A percentile compares a stretch with the other conserved stretches of the same genome.
Evolutionary conservation across 2,888 invertebrate genomes (phyloP).

Genomic region (Dichetophora obliterata): DNA sequence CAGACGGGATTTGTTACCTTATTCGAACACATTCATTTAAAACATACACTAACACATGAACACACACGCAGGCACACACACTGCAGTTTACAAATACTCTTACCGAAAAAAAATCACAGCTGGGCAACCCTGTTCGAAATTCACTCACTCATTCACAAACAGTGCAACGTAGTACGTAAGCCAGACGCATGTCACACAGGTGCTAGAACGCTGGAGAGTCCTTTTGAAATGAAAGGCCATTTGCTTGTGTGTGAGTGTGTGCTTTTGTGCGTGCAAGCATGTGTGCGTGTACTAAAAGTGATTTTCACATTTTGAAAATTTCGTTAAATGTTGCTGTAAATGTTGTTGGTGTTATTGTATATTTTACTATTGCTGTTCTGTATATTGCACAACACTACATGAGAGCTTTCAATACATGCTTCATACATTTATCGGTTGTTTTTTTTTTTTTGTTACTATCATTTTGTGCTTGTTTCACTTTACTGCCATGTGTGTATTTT

Average conservation of each 20-base stretch:
- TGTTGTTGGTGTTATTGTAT: not conserved
- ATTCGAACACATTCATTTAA: no score
- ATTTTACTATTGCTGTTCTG: not conserved
- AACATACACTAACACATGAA: not conserved
- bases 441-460: not conserved
- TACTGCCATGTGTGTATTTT: not conserved
- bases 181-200: conserved; percentile 16
- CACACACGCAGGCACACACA: not conserved
- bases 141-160: conserved; percentile 26
- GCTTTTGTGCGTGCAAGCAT: not conserved
- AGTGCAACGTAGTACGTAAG: not conserved
- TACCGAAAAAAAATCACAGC: not conserved
- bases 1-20: no score
- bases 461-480: not conserved
- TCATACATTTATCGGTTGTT: not conserved
- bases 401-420: not conserved
- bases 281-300: conserved; percentile 23
- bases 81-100: not conserved
- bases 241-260: not conserved
- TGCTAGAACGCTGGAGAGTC: conserved; percentile 20
- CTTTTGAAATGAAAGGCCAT: conserved; percentile 22
- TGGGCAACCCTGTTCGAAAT: not conserved
- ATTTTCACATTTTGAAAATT: conserved; percentile 27
- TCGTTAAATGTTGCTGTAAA: not conserved
- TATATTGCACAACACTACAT: not conserved